phyloP scores from a whole-genome alignment of 2,888 invertebrate species.

The Tridacna crocea region DNA sequence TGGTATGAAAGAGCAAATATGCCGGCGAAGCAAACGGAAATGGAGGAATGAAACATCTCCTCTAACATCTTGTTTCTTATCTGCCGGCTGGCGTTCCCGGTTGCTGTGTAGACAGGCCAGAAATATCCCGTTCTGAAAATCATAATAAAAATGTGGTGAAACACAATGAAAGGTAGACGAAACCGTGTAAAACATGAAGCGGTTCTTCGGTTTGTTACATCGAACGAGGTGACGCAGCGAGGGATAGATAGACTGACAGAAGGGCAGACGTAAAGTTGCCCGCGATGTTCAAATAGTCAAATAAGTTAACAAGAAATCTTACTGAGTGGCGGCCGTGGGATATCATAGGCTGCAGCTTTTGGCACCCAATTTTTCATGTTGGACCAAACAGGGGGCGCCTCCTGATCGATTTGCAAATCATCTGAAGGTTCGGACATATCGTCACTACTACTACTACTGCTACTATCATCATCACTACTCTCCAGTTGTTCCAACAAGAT shows the following conservation, averaged over 20 bases:
- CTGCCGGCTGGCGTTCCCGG: not conserved
- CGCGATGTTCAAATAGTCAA: too few relatives aligned
- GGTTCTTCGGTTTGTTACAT: too few relatives aligned
- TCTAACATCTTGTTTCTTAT: too few relatives aligned
- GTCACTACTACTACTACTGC: conserved; percentile 14
- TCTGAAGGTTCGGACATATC: conserved; percentile 4
- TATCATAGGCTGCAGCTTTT: conserved; percentile 33
- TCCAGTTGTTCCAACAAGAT: conserved; percentile 37
- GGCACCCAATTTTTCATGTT: conserved; percentile 22
- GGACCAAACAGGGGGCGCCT: conserved; percentile 34
- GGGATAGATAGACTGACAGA: too few relatives aligned
- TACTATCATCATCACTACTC: conserved; percentile 29
- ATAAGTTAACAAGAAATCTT: conserved; percentile 14
- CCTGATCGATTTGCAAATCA: conserved; percentile 10
- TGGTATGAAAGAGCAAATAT: too few relatives aligned
- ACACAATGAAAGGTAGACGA: too few relatives aligned
- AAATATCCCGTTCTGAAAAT: conserved; percentile 19
- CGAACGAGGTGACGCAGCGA: too few relatives aligned
- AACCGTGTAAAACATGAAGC: too few relatives aligned
- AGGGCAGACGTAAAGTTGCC: too few relatives aligned
- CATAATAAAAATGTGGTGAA: not conserved
- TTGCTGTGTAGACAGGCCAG: conserved; percentile 1
- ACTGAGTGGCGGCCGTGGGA: conserved; percentile 48
- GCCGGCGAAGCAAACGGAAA: too few relatives aligned
- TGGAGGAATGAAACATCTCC: too few relatives aligned